Evolutionary conservation across 2,113 vertebrate genomes (phyloP).

Genomic region (Boulengeromyrus knoepffleri): DNA sequence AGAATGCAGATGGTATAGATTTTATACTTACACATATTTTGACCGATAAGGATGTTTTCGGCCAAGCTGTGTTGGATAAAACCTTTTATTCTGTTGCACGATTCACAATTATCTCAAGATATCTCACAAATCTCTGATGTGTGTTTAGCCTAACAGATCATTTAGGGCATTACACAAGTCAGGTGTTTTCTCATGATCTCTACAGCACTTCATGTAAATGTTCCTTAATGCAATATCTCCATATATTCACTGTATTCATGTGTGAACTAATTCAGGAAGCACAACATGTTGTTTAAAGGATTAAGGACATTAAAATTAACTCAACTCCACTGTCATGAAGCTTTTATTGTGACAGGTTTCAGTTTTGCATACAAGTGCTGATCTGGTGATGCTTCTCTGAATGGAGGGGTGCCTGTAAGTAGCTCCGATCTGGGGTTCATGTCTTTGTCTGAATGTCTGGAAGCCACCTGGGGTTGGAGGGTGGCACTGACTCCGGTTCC

Average conservation of each 20-base stretch:
- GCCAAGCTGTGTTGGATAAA: not conserved
- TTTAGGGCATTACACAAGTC: not conserved
- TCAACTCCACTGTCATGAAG: not conserved
- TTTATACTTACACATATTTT: not conserved
- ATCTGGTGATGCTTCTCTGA: not conserved
- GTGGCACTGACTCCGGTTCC: conserved; percentile 42
- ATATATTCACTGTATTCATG: not conserved
- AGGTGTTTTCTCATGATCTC: not conserved
- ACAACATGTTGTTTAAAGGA: not conserved
- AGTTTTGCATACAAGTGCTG: conserved; percentile 11
- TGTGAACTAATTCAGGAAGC: not conserved
- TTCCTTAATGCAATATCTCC: not conserved
- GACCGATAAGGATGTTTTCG: not conserved
- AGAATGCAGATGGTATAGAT: not conserved
- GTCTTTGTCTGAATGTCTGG: conserved; percentile 40
- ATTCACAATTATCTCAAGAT: not conserved
- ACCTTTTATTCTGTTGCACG: not conserved
- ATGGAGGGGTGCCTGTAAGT: not conserved
- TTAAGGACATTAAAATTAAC: not conserved
- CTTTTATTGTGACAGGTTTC: not conserved
- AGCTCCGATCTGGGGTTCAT: conserved; percentile 36
- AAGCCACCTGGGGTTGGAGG: conserved; percentile 39
- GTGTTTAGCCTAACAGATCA: not conserved
- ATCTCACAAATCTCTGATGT: not conserved
- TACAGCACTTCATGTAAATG: not conserved